These are phyloP conservation scores for Percopsis transmontana DNA, from an alignment of 2,113 vertebrate genomes.

Conservation along the genomic window DNA sequence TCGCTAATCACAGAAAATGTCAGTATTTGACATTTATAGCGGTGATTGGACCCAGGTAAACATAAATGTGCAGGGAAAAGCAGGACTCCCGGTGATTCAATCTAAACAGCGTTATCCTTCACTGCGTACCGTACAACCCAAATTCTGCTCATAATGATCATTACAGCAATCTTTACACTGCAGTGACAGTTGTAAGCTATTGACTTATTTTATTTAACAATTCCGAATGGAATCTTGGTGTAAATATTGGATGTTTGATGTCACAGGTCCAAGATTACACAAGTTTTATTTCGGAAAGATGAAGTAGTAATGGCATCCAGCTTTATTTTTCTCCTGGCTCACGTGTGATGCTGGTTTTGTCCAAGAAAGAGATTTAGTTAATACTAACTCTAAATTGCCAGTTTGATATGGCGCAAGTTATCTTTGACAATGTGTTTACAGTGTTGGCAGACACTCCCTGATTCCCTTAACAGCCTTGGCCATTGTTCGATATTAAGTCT, in stretches of 20 bases:
- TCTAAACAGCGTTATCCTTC: neutral
- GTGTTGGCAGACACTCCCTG: neutral
- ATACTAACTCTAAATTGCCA: neutral
- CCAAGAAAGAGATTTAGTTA: conserved; percentile 6
- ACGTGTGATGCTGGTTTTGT: neutral
- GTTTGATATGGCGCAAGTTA: neutral
- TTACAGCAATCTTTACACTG: no score
- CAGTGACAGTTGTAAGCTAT: neutral
- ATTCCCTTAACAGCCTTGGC: conserved; percentile 1
- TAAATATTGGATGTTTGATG: neutral
- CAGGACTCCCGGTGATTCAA: neutral
- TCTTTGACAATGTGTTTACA: conserved; percentile 5
- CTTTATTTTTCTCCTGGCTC: conserved; percentile 5
- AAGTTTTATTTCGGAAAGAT: neutral
- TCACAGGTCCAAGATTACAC: neutral
- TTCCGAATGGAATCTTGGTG: neutral
- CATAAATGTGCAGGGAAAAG: no score
- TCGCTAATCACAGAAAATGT: no score
- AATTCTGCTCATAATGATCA: no score
- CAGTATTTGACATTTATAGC: no score
- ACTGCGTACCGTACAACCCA: no score
- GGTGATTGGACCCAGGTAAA: neutral
- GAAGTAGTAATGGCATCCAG: conserved; percentile 4
- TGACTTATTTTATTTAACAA: neutral
- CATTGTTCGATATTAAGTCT: neutral